Evolutionary conservation across 64 coral and sea anemone species (phyloP).

Genomic region (Montipora sp.): DNA sequence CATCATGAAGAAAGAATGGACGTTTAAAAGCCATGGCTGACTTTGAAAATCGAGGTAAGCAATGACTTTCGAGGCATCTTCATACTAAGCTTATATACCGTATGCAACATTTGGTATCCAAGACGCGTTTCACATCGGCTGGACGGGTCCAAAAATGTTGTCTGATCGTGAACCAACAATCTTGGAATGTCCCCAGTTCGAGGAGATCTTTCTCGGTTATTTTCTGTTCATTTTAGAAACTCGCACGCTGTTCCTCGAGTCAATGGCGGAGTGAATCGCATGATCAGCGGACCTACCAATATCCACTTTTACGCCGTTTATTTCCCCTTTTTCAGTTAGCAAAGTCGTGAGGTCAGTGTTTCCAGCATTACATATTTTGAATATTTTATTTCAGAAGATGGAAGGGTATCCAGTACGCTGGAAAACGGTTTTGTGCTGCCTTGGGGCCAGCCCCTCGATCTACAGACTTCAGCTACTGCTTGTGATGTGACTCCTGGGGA

Average conservation of each 20-base stretch:
- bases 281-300: not conserved
- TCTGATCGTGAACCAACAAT: not conserved
- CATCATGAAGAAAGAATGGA: conserved; percentile 23
- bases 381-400: conserved; percentile 42
- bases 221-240: not conserved
- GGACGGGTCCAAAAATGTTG: not conserved
- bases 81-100: not conserved
- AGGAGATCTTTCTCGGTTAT: not conserved
- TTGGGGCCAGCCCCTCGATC: conserved; percentile 76
- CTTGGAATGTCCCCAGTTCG: not conserved
- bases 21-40: conserved; percentile 31
- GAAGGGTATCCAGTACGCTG: not conserved
- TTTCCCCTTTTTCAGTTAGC: not conserved
- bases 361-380: not conserved
- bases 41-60: conserved; percentile 38
- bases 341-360: not conserved
- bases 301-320: not conserved
- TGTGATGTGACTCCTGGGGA: conserved; percentile 90
- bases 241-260: not conserved
- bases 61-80: not conserved
- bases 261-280: too few relatives aligned
- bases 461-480: conserved; percentile 6
- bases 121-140: not conserved
- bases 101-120: not conserved
- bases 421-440: conserved; percentile 77